phyloP scores from a whole-genome alignment of 1,140 invertebrate species.

The Oppia nitens region DNA sequence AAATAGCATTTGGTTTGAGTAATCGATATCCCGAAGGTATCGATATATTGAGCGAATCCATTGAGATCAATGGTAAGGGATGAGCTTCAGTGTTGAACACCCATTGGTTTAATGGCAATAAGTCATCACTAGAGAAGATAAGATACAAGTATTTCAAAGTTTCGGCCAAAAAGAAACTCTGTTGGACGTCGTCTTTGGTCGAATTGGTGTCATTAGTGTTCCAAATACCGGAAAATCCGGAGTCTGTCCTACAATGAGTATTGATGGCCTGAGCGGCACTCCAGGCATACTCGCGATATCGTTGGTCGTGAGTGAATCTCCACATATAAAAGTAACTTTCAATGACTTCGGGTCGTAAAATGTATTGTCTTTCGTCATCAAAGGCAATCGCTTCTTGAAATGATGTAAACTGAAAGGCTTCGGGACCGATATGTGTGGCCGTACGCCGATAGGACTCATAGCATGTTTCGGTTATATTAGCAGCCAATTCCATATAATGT shows the following conservation, averaged over 20 bases:
- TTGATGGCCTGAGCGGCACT: slow-evolving; percentile 84
- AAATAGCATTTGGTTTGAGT: neutral
- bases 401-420: slow-evolving; percentile 73
- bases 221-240: slow-evolving; percentile 74
- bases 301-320: slow-evolving; percentile 83
- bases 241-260: slow-evolving; percentile 69
- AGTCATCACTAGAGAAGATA: slow-evolving; percentile 79
- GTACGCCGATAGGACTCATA: slow-evolving; percentile 87
- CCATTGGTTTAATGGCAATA: slow-evolving; percentile 86
- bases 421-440: slow-evolving; percentile 70
- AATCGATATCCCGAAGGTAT: neutral
- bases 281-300: slow-evolving; percentile 96
- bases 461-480: slow-evolving; percentile 82
- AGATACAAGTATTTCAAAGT: slow-evolving; percentile 98
- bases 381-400: slow-evolving; percentile 71
- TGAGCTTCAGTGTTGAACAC: slow-evolving; percentile 98
- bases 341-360: slow-evolving; percentile 86
- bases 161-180: slow-evolving; percentile 98
- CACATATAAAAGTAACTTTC: slow-evolving; percentile 95
- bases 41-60: neutral
- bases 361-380: slow-evolving; percentile 87
- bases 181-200: slow-evolving; percentile 84
- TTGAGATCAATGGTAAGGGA: slow-evolving; percentile 46
- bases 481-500: slow-evolving; percentile 75
- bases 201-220: slow-evolving; percentile 77